Evolutionary conservation across 2,888 invertebrate genomes (phyloP).

Genomic region (Dicyrtomina minuta): DNA sequence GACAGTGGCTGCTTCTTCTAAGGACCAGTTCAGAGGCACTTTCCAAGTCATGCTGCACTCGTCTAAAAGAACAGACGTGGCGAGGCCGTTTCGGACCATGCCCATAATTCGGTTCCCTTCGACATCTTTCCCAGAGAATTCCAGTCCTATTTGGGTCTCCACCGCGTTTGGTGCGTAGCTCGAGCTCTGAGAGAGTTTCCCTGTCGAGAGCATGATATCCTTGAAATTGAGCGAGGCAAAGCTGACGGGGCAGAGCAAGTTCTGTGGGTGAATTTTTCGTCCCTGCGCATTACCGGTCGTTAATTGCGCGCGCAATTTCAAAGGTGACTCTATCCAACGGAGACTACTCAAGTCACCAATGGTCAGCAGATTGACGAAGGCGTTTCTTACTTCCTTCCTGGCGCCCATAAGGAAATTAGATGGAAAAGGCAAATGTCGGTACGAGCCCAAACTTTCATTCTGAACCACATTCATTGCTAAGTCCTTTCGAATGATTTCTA

Average conservation of each 20-base stretch:
- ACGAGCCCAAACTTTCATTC: constrained; percentile 59
- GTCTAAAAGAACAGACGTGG: no score
- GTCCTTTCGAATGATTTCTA: constrained; percentile 18
- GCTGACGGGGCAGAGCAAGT: no score
- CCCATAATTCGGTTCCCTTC: constrained; percentile 59
- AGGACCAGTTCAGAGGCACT: constrained; percentile 64
- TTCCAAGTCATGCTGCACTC: constrained; percentile 65
- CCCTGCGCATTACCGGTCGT: no score
- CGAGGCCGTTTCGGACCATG: constrained; percentile 67
- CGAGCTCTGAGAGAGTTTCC: no score
- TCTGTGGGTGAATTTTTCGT: no score
- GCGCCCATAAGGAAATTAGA: constrained; percentile 49
- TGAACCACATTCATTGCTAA: no score
- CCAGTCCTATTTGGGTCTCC: no score
- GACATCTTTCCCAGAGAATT: constrained; percentile 60
- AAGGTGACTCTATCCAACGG: constrained; percentile 74
- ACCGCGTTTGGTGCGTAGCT: no score
- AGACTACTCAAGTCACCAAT: constrained; percentile 85
- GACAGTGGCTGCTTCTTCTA: constrained; percentile 68
- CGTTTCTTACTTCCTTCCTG: constrained; percentile 62
- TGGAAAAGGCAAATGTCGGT: constrained; percentile 58
- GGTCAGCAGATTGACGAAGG: constrained; percentile 72
- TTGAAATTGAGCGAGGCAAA: no score
- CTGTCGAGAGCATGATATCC: no score
- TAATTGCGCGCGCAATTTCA: no score